Evolutionary conservation across 1,140 invertebrate species (phyloP).

Genomic region (Drosophila arizonae): DNA sequence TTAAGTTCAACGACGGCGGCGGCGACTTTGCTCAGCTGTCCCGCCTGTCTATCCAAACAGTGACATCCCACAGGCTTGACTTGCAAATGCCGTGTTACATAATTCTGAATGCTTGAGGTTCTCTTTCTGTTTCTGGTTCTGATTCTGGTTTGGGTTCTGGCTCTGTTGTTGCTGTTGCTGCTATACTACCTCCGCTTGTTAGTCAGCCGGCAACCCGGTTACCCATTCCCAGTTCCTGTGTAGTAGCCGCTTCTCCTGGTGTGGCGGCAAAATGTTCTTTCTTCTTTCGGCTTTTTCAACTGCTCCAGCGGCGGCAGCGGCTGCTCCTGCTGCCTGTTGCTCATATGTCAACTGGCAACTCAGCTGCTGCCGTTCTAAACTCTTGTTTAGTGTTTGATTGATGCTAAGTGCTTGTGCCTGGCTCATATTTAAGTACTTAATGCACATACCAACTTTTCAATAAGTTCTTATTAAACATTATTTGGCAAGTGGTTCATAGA

Average conservation of each 20-base stretch:
- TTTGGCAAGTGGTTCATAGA: neutral
- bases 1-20: constrained; percentile 69
- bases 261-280: constrained; percentile 78
- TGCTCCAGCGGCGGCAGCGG: constrained; percentile 23
- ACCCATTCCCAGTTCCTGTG: constrained; percentile 46
- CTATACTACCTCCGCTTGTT: constrained; percentile 54
- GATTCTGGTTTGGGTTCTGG: neutral
- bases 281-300: constrained; percentile 62
- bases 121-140: constrained; percentile 18
- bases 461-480: constrained; percentile 28
- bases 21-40: constrained; percentile 76
- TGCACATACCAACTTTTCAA: constrained; percentile 23
- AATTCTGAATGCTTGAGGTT: constrained; percentile 60
- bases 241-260: constrained; percentile 75
- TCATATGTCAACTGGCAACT: constrained; percentile 79
- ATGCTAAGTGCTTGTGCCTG: constrained; percentile 72
- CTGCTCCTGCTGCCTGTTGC: constrained; percentile 36
- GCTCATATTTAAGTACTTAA: constrained; percentile 38
- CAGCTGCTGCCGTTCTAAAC: constrained; percentile 73
- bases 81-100: constrained; percentile 78
- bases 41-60: constrained; percentile 69
- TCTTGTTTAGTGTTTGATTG: constrained; percentile 79
- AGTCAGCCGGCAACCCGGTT: constrained; percentile 38
- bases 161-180: constrained; percentile 7
- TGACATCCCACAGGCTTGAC: constrained; percentile 75